Base-by-base conservation (phyloP, 1,140 invertebrate genomes). In the Caerostris extrusa region DNA sequence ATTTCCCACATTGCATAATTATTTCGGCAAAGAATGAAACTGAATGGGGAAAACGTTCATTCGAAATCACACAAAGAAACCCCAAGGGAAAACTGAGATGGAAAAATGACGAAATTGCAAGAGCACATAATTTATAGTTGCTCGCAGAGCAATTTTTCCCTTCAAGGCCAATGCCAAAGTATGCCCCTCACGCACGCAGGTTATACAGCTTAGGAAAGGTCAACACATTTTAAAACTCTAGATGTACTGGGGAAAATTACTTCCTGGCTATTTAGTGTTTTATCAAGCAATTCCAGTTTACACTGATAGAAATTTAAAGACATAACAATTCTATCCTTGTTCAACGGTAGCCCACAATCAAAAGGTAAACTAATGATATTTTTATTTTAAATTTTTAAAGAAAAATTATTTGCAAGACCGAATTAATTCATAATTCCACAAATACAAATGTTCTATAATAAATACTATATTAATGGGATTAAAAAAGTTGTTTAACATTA, bases 141-240 rank as follows among this genome's bases (percentile, higher is more conserved):
- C 69, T 77, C 10, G 34, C 19, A 10, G 69, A 77, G 69, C 57
- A 19, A 57, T 58, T 60, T 60, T 87, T 64, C 34, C 58, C 85
- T 87, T 34, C 85, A 87, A 87, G 85, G 85, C 57, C 57, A 83
- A 7, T 4, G 56, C 12, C 82, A 56, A 57, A 60, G 10, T 58
- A 61, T 87, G 85, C 58, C 85, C 56, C 85, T 58, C 85, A 87
- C 85, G 85, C 56, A 50, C 85, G 19, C 34, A 61, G 85, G 85
- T 87, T 60, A 87, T n/a, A 87, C 85, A 60, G 57, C 85, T 87
- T 87, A 34, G 57, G 12, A 87, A 87, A 87, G 85, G 85, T 87
- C 85, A 60, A 60, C 57, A 60, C 17, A 60, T 87, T 87, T 60
- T 56, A 83, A 64, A 83, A 83, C 69, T 77, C 56, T 61, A 87